Evolutionary conservation across 2,113 vertebrate species (phyloP), one percentile per base, ranked within the genome.

Genomic region (Cyprinus carpio): DNA sequence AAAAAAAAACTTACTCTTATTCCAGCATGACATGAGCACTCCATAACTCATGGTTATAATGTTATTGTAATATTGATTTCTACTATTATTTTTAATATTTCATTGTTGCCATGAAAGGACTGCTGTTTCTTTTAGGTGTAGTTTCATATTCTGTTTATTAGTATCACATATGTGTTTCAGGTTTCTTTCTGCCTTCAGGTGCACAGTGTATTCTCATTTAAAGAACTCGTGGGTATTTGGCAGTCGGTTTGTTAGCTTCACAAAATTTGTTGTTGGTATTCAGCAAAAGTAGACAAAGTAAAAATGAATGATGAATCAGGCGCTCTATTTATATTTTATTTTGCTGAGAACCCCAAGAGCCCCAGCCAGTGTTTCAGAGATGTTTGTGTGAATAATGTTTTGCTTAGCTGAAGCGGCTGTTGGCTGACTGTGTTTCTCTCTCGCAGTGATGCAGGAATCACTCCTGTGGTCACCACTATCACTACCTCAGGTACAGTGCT

Each of bases 371-470:
- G 74, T 78, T 64, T 40, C 15, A 29, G 29, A 84, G 56, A 56
- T 6, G 16, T 60, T 56, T 51, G 77, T 81, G n/a, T 77, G 25
- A 51, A 27, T 56, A 16, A 27, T 80, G 56, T 84, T 74, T 75
- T 62, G 78, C 10, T 56, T 81, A 62, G 62, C n/a, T 69, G 4
- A 58, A 78, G 49, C 23, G 15, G 20, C 81, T 91, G 78, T 87
- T 79, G 37, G 31, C 85, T 91, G 25, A 76, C 74, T 12, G 69
- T 90, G 82, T 87, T 74, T 82, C 78, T 89, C 69, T 90, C 27
- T 92, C 94, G 43, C 94, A 99, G 98, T 86, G 98, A 99, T 81
- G 96, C 98, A 1, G 98, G 98, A 89, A 93, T 99, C 91, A 96
- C 92, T 92, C 97, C 97, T 87, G 93, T 95, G 0, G 90, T 96